Conservation (phyloP, 2,888 invertebrate species). For the Diaprepes abbreviatus region DNA sequence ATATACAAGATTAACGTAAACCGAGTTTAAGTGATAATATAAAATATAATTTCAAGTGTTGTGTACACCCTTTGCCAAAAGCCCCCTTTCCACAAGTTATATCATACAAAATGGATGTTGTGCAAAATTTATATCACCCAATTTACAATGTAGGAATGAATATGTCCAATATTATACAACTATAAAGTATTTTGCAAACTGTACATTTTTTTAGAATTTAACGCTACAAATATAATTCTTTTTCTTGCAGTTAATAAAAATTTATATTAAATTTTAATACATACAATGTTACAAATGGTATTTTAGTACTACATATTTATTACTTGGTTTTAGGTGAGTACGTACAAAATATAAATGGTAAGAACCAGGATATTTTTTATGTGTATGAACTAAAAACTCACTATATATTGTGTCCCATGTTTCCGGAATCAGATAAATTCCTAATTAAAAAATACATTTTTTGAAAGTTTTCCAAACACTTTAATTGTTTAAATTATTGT, state of each 20-base stretch:
- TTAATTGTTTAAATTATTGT: too few species aligned
- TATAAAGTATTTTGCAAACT: background rate
- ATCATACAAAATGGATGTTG: background rate
- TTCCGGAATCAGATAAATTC: too few species aligned
- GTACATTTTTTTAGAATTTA: slow-evolving; percentile 6
- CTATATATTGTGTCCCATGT: too few species aligned
- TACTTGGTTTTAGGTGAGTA: background rate
- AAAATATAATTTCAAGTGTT: background rate
- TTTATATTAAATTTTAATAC: slow-evolving; percentile 6
- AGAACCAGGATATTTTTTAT: background rate
- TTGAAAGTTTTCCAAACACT: too few species aligned
- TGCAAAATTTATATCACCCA: background rate
- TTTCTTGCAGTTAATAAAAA: background rate
- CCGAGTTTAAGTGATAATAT: too few species aligned
- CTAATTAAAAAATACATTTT: too few species aligned
- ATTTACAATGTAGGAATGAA: background rate
- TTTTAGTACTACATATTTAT: background rate
- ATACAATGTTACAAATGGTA: slow-evolving; percentile 10
- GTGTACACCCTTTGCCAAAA: too few species aligned
- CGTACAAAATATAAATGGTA: background rate
- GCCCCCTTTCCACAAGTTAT: too few species aligned
- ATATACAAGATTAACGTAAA: too few species aligned
- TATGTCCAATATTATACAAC: background rate
- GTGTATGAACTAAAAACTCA: background rate
- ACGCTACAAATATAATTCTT: background rate